These are phyloP conservation scores for Drosophila teissieri DNA, from an alignment of 1,140 invertebrate genomes.

Conservation along the genomic window DNA sequence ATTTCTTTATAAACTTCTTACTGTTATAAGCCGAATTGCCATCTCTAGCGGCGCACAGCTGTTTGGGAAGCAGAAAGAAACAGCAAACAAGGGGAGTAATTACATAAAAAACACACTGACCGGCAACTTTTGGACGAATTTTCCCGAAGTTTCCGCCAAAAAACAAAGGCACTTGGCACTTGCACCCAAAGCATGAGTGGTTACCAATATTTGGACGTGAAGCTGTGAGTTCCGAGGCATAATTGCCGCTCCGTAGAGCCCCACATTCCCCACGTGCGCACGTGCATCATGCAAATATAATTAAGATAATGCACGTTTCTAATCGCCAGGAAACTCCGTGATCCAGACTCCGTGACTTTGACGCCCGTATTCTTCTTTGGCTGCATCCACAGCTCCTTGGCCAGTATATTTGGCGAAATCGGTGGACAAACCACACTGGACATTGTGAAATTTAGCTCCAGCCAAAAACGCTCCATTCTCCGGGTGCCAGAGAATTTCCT, in stretches of 20 bases:
- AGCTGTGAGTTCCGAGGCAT: conserved; percentile 81
- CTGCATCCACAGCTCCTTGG: conserved; percentile 86
- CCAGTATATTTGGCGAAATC: conserved; percentile 87
- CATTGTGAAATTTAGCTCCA: conserved; percentile 86
- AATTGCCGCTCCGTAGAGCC: background rate
- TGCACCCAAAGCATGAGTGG: conserved; percentile 66
- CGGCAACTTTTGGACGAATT: conserved; percentile 43
- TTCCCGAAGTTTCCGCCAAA: conserved; percentile 12
- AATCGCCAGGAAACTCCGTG: conserved; percentile 85
- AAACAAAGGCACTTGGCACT: conserved; percentile 3
- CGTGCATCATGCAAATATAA: conserved; percentile 1
- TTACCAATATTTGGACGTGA: conserved; percentile 83
- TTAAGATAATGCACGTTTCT: conserved; percentile 29
- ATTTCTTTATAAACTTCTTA: background rate
- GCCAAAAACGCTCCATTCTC: conserved; percentile 85
- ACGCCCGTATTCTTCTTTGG: conserved; percentile 86
- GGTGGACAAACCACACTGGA: conserved; percentile 86
- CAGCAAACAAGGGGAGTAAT: conserved; percentile 26
- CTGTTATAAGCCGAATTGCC: background rate
- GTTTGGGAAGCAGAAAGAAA: conserved; percentile 23
- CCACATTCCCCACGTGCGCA: conserved; percentile 37
- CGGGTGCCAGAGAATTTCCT: conserved; percentile 86
- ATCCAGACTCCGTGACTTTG: conserved; percentile 80
- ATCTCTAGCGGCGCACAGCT: conserved; percentile 16
- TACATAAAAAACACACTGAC: conserved; percentile 57